Percentiles rank a stretch among this genome's conserved stretches.
Evolutionary conservation across 2,888 invertebrate genomes (phyloP).

Genomic region (Apamea epomidion): DNA sequence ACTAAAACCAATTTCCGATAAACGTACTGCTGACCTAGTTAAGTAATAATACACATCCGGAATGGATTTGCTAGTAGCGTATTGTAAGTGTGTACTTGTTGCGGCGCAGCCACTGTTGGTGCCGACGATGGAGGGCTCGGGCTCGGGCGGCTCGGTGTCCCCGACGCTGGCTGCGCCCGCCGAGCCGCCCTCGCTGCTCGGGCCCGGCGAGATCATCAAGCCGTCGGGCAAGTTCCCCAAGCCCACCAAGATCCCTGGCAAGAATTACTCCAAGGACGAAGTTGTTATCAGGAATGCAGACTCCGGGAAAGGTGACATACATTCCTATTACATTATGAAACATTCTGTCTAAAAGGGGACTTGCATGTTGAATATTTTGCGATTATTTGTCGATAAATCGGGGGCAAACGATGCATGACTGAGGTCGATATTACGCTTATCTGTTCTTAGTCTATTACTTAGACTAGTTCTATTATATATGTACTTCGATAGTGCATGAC

Average conservation of each 20-base stretch:
- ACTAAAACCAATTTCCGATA: slow-evolving; percentile 51
- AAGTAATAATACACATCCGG: slow-evolving; percentile 60
- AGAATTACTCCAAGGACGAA: slow-evolving; percentile 98
- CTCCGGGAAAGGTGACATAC: slow-evolving; percentile 96
- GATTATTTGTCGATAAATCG: slow-evolving; percentile 59
- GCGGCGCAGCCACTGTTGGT: slow-evolving; percentile 83
- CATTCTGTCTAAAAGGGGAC: slow-evolving; percentile 41
- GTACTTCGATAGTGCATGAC: slow-evolving; percentile 76
- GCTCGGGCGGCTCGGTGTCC: slow-evolving; percentile 87
- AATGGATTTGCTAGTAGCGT: slow-evolving; percentile 39
- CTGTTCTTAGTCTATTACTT: slow-evolving; percentile 73
- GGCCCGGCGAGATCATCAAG: slow-evolving; percentile 96
- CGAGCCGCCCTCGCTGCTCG: slow-evolving; percentile 91
- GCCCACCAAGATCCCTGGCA: slow-evolving; percentile 97
- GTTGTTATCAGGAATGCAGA: slow-evolving; percentile 98
- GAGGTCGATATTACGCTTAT: slow-evolving; percentile 75
- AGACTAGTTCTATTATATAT: slow-evolving; percentile 66
- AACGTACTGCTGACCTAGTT: slow-evolving; percentile 66
- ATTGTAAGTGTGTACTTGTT: slow-evolving; percentile 15
- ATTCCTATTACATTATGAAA: slow-evolving; percentile 17
- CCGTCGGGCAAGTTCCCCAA: slow-evolving; percentile 96
- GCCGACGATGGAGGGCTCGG: slow-evolving; percentile 89
- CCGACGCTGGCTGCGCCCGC: slow-evolving; percentile 91
- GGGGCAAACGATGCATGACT: slow-evolving; percentile 77
- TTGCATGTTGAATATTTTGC: slow-evolving; percentile 59